Base-by-base conservation (phyloP, 2,888 invertebrate species). In the Meta bourneti region DNA sequence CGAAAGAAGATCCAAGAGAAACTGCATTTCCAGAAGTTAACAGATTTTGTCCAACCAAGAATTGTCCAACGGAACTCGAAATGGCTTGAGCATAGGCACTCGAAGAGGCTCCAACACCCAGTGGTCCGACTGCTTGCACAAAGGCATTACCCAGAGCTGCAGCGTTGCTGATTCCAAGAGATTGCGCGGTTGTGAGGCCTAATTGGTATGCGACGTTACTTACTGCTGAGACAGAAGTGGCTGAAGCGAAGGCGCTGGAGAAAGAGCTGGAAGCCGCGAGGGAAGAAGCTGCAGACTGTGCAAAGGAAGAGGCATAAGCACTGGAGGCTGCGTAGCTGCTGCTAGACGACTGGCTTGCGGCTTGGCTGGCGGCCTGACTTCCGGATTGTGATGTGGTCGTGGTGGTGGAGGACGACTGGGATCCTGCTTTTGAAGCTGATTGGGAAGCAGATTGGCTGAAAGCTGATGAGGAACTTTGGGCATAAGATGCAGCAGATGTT, bases 231-330 rank as follows among this genome's bases (percentile, higher is more conserved):
- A 11, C 54, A 7, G 79, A 80, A 16, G 72, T 52, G 13, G 80
- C 80, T 16, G 87, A 79, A 0, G 79, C 34, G 71, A 88, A 79
- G n/a, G 87, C 74, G 16, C 19, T 87, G n/a, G 77, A 13, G 85
- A 85, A 69, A 52, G 85, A 52, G n/a, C 85, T 85, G 49, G 85
- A 85, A 8, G 85, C 34, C 13, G 85, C 85, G 34, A 85, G 69
- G 7, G 75, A 16, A 7, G 77, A 61, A n/a, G 85, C 7, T 5
- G 69, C 7, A 1, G 77, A 48, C 49, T 69, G 75, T 13, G 85
- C 7, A 61, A 85, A 85, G 9, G 85, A 75, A 11, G 85, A 77
- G 19, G 74, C 52, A 54, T 8, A 54, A 20, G 79, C n/a, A n/a
- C 70, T 54, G 34, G 78, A 51, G 19, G 79, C 70, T n/a, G 70